phyloP scores from a whole-genome alignment of 2,797 vertebrate species.

The Myiotriccus ornatus region DNA sequence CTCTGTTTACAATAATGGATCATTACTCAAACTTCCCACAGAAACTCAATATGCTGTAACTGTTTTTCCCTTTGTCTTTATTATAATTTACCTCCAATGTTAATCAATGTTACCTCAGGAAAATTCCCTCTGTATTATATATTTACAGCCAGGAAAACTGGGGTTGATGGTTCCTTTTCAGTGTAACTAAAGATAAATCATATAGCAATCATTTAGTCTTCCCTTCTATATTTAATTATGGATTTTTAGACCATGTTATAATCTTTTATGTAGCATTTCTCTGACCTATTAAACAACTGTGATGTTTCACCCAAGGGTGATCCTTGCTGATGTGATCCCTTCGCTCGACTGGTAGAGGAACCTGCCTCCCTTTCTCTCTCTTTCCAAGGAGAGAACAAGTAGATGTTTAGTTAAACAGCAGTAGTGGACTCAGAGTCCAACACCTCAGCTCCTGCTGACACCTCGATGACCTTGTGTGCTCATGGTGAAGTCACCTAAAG shows the following conservation, averaged over 20 bases:
- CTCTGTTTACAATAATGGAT: conserved; percentile 1
- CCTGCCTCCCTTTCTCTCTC: background rate
- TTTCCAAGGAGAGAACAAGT: background rate
- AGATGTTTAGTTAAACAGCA: background rate
- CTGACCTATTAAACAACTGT: background rate
- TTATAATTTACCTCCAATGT: background rate
- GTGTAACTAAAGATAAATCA: background rate
- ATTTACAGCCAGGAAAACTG: background rate
- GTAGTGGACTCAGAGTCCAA: background rate
- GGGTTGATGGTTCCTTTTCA: background rate
- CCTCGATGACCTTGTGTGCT: background rate
- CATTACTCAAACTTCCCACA: conserved; percentile 39
- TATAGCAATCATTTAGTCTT: background rate
- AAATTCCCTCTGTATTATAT: background rate
- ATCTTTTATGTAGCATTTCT: background rate
- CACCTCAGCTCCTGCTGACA: background rate
- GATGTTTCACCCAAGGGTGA: background rate
- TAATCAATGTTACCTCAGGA: conserved; percentile 4
- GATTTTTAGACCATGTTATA: background rate
- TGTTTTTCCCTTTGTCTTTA: background rate
- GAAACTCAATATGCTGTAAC: background rate
- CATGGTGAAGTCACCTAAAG: background rate
- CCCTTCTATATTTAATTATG: background rate
- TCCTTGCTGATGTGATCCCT: background rate
- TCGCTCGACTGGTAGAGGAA: background rate